Conservation (phyloP, 2,888 invertebrate genomes). For the Lumbricus terrestris region DNA sequence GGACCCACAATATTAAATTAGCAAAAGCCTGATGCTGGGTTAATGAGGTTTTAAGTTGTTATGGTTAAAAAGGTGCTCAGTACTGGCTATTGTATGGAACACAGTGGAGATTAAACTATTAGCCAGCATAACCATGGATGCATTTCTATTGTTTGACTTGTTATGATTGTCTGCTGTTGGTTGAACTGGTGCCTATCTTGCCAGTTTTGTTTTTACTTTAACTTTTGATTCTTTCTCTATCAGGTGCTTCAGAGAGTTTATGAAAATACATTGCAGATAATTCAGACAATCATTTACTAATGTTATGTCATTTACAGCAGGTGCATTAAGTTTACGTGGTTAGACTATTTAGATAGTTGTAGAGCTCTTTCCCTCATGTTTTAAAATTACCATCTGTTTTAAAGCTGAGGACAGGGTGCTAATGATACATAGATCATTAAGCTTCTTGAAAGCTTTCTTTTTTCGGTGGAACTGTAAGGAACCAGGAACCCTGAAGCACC, state of each 20-base stretch:
- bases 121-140: neutral
- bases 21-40: too few relatives aligned
- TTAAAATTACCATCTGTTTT: neutral
- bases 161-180: neutral
- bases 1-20: too few relatives aligned
- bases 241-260: neutral
- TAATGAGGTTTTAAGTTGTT: too few relatives aligned
- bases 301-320: too few relatives aligned
- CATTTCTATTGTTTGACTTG: neutral
- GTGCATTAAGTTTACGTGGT: neutral
- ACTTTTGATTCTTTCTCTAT: neutral
- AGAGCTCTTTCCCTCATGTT: neutral
- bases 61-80: neutral
- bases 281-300: neutral
- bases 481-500: neutral
- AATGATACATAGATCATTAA: neutral
- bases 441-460: neutral
- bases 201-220: slow-evolving; percentile 14
- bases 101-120: neutral
- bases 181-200: neutral
- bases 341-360: neutral
- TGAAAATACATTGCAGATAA: neutral
- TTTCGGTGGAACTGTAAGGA: neutral
- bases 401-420: neutral
- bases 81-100: neutral